Percentiles rank a stretch among this genome's conserved stretches.
Conservation (phyloP, 2,113 vertebrate genomes). For the Seriola dumerili region DNA sequence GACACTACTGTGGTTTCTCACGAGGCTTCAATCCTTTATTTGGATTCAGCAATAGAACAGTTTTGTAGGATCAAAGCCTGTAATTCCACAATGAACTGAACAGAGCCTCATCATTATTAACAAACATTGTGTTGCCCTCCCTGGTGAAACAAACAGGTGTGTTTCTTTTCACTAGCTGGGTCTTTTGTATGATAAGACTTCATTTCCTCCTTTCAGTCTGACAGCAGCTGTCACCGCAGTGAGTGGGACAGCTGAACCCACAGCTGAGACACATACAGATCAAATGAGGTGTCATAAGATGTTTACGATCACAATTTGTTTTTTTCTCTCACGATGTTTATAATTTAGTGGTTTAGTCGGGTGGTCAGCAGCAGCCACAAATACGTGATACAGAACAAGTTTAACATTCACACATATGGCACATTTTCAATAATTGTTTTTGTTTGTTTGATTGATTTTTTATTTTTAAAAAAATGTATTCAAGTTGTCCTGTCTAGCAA, state of each 20-base stretch:
- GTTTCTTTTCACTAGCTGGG: background rate
- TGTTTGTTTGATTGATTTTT: too few species aligned
- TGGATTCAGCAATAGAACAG: background rate
- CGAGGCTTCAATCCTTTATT: background rate
- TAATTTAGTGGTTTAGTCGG: background rate
- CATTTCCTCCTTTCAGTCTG: background rate
- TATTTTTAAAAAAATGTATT: too few species aligned
- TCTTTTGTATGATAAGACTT: background rate
- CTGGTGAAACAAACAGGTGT: background rate
- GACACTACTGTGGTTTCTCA: too few species aligned
- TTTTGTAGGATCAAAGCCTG: background rate
- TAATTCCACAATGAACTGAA: background rate
- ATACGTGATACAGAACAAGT: background rate
- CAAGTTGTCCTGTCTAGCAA: too few species aligned
- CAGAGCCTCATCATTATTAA: background rate
- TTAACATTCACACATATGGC: too few species aligned
- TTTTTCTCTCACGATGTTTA: background rate
- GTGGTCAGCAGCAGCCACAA: background rate
- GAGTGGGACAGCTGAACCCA: conserved; percentile 19
- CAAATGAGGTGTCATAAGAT: background rate
- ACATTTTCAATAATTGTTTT: too few species aligned
- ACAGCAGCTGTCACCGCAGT: background rate
- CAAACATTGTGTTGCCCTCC: background rate
- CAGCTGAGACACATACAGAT: background rate
- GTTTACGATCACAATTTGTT: background rate